These are phyloP conservation scores for Apistogramma diplotaenia DNA, from an alignment of 2,113 vertebrate species.

Conservation along the genomic window DNA sequence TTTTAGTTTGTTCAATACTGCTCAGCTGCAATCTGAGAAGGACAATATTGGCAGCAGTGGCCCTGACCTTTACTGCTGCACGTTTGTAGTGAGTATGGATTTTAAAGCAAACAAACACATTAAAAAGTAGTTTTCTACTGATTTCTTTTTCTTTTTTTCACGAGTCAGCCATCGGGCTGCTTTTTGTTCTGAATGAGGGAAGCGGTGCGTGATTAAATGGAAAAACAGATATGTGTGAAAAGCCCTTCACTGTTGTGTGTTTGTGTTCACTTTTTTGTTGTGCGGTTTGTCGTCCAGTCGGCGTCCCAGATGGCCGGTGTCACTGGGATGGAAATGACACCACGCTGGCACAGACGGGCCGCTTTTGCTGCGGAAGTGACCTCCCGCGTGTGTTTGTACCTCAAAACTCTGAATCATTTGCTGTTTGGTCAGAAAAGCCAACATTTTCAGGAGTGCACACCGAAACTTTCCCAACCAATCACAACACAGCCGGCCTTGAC, in stretches of 20 bases:
- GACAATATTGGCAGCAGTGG: neutral
- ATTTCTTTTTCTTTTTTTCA: neutral
- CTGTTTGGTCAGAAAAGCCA: neutral
- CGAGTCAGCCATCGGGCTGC: neutral
- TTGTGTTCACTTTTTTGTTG: neutral
- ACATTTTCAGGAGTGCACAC: neutral
- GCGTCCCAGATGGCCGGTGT: conserved; percentile 13
- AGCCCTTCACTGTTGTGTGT: neutral
- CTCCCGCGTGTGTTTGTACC: neutral
- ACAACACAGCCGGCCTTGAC: neutral
- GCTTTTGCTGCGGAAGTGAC: neutral
- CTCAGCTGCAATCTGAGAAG: neutral
- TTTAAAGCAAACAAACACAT: neutral
- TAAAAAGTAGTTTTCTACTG: neutral
- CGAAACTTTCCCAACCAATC: neutral
- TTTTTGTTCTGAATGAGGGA: neutral
- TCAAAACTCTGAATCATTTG: neutral
- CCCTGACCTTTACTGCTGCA: neutral
- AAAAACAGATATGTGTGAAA: neutral
- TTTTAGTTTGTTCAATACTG: neutral
- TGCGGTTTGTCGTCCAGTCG: neutral
- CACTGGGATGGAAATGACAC: neutral
- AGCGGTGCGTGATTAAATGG: neutral
- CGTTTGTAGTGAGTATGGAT: neutral
- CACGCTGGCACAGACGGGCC: neutral